Base-by-base conservation (phyloP, 2,113 vertebrate genomes). In the Colinus virginianus region DNA sequence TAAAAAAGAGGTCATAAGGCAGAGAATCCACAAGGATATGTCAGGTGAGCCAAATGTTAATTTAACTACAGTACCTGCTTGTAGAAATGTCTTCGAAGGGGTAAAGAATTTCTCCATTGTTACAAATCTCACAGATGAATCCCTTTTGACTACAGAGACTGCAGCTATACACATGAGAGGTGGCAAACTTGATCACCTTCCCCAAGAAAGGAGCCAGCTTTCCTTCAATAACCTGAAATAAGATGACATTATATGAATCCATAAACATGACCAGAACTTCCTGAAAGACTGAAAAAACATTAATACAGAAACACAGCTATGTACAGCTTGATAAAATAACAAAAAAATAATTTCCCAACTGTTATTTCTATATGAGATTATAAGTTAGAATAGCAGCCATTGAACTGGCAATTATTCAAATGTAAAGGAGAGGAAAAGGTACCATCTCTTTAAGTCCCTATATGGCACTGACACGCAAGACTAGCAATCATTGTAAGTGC, bases 71-170 rank as follows among this genome's bases (percentile, higher is more conserved):
- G 86, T 96, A 99, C 99, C 99, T 99, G 97, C 98, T 99, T 87
- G 99, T 99, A 95, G 98, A 98, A 86, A 97, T 98, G 96, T 99
- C 99, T 95, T 99, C 99, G 96, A 99, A 99, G 46, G 99, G 99
- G 95, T 99, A 99, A 93, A 99, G 98, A 95, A 99, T 98, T 96
- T 99, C 99, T 84, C 98, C 98, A 7, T 98, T 98, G 89, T 99
- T 99, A 96, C 99, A 99, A 85, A 99, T 98, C 97, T 99, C 99
- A 78, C 99, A 99, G 97, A 99, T 98, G 97, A 99, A 99, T 62
- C 99, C 99, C 89, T 99, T 99, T 96, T 99, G 99, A 92, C 99
- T 98, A 95, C 99, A 99, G 84, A 99, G 98, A 75, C 99, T 99
- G 98, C 99, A 99, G 98, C 98, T 98, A 95, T 99, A 99, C 38